Evolutionary conservation across 1,140 invertebrate genomes (phyloP).

Genomic region (Portunus trituberculatus): DNA sequence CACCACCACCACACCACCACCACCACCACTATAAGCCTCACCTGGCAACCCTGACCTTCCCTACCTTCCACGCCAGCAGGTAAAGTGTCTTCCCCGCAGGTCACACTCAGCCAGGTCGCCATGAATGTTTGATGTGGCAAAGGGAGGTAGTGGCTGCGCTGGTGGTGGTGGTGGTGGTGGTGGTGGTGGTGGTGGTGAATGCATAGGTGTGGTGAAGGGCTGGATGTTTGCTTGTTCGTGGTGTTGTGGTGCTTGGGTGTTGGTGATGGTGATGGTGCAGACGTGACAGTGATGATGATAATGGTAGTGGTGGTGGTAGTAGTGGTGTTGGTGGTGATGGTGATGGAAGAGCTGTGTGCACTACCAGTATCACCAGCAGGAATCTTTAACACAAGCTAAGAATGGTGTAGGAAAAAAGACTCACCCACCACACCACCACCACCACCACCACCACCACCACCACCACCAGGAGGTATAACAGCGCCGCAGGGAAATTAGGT

Average conservation of each 20-base stretch:
- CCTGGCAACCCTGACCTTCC: too few species aligned
- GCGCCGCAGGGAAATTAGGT: too few species aligned
- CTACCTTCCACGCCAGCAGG: too few species aligned
- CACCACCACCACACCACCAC: too few species aligned
- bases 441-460: too few species aligned
- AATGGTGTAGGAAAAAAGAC: too few species aligned
- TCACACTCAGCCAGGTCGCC: neutral
- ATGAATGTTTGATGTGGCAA: neutral
- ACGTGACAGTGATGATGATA: neutral
- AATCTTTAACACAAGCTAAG: too few species aligned
- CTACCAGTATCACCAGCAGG: too few species aligned
- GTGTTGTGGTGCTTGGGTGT: neutral
- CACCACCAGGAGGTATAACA: too few species aligned
- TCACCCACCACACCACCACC: too few species aligned
- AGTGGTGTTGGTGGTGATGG: neutral
- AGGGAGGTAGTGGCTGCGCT: neutral
- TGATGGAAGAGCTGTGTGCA: neutral
- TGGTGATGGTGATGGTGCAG: neutral
- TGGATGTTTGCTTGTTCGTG: neutral
- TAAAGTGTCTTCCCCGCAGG: too few species aligned
- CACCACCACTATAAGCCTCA: too few species aligned
- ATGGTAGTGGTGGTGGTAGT: neutral
- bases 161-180: neutral
- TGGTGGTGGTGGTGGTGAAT: neutral
- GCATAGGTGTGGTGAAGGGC: neutral